Evolutionary conservation across 2,797 vertebrate genomes (phyloP).

Genomic region (Gambelia wislizenii): DNA sequence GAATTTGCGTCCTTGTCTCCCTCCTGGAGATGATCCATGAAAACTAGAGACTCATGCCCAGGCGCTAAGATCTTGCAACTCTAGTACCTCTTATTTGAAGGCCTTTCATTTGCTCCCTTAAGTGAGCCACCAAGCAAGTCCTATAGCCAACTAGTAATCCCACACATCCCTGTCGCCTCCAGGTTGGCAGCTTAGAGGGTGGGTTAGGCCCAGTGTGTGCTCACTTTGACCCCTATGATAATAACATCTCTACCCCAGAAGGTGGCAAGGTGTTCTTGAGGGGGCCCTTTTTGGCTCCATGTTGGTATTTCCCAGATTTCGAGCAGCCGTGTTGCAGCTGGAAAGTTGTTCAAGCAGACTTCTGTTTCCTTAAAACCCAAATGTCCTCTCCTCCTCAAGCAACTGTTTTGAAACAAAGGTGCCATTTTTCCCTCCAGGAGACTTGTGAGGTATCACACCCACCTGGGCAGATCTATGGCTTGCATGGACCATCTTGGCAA

Average conservation of each 20-base stretch:
- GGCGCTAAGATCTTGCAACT: too few species aligned
- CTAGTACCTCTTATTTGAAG: too few species aligned
- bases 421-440: background rate
- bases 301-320: background rate
- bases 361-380: background rate
- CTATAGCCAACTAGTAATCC: too few species aligned
- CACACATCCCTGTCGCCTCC: background rate
- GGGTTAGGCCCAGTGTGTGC: background rate
- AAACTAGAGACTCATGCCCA: too few species aligned
- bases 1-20: too few species aligned
- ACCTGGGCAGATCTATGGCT: background rate
- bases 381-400: background rate
- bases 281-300: background rate
- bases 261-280: background rate
- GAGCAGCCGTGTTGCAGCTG: background rate
- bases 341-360: slow-evolving; percentile 1
- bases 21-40: too few species aligned
- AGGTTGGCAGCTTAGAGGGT: background rate
- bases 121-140: background rate
- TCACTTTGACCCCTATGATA: background rate
- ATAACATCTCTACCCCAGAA: background rate
- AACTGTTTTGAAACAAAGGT: background rate
- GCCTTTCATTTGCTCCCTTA: too few species aligned
- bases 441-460: background rate
- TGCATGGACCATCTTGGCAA: background rate